Conservation (phyloP, 2,888 invertebrate species). For the Amphipoea lucens region DNA sequence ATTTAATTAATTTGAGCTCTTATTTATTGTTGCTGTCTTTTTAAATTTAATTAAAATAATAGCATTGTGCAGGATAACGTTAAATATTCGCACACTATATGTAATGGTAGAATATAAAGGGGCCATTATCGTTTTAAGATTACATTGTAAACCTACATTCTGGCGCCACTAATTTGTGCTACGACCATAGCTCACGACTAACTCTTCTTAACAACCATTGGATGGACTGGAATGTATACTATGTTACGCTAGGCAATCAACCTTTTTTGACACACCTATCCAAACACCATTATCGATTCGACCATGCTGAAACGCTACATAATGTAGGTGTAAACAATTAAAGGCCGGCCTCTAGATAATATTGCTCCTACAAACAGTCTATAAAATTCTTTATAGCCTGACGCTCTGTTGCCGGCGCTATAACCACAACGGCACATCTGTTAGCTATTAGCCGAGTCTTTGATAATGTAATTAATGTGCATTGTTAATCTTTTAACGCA, state of each 20-base stretch:
- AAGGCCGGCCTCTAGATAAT: constrained; percentile 39
- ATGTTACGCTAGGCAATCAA: not conserved
- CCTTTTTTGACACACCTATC: constrained; percentile 22
- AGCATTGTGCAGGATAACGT: too few species aligned
- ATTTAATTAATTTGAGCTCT: too few species aligned
- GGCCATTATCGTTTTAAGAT: too few species aligned
- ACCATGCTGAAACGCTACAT: constrained; percentile 17
- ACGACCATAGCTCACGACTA: too few species aligned
- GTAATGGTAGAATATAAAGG: too few species aligned
- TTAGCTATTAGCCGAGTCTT: constrained; percentile 29
- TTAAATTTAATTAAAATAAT: too few species aligned
- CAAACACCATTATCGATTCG: constrained; percentile 36
- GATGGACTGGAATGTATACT: not conserved
- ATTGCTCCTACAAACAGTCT: constrained; percentile 50
- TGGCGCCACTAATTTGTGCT: not conserved
- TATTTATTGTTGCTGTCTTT: too few species aligned
- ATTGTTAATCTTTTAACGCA: constrained; percentile 36
- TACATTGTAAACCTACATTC: too few species aligned
- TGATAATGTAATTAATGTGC: constrained; percentile 43
- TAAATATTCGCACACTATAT: too few species aligned
- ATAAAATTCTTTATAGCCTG: constrained; percentile 58
- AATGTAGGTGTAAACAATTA: constrained; percentile 42
- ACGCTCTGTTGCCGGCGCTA: constrained; percentile 28
- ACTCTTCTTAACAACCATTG: not conserved
- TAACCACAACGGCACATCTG: constrained; percentile 60